Evolutionary conservation across 1,140 invertebrate species (phyloP).

Genomic region (Drosophila pachea): DNA sequence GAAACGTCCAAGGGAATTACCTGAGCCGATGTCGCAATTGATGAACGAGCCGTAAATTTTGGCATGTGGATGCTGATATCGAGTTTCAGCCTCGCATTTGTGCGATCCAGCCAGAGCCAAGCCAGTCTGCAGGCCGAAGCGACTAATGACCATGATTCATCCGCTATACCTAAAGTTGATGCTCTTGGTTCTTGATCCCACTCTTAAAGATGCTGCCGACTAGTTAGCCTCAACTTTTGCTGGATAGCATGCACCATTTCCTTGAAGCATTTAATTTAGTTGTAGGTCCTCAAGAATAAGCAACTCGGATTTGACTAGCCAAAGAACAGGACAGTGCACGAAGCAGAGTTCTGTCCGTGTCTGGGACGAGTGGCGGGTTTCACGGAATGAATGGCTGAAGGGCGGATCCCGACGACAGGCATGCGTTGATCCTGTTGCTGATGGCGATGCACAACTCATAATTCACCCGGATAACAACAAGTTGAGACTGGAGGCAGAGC

Average conservation of each 20-base stretch:
- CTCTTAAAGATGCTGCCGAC: too few species aligned
- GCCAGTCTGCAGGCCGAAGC: not conserved
- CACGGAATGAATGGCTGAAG: constrained; percentile 21
- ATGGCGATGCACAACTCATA: constrained; percentile 60
- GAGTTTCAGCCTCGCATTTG: constrained; percentile 35
- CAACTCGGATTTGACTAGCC: constrained; percentile 31
- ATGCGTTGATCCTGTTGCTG: constrained; percentile 32
- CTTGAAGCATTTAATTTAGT: constrained; percentile 67
- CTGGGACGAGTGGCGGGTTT: constrained; percentile 44
- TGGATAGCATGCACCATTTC: constrained; percentile 39
- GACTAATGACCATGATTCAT: constrained; percentile 4
- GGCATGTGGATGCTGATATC: constrained; percentile 61
- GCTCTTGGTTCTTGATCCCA: too few species aligned
- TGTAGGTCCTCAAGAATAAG: constrained; percentile 46
- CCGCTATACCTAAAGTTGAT: too few species aligned
- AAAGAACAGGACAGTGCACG: too few species aligned
- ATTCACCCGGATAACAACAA: constrained; percentile 69
- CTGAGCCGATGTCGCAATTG: constrained; percentile 70
- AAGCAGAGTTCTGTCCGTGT: constrained; percentile 4
- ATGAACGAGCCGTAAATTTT: constrained; percentile 69
- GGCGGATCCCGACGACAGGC: constrained; percentile 30
- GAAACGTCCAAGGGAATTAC: constrained; percentile 71
- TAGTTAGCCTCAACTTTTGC: too few species aligned
- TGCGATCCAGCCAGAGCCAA: not conserved
- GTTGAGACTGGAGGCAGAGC: constrained; percentile 15